Base-by-base conservation (phyloP, 2,113 vertebrate species). In the Phaethornis superciliosus region DNA sequence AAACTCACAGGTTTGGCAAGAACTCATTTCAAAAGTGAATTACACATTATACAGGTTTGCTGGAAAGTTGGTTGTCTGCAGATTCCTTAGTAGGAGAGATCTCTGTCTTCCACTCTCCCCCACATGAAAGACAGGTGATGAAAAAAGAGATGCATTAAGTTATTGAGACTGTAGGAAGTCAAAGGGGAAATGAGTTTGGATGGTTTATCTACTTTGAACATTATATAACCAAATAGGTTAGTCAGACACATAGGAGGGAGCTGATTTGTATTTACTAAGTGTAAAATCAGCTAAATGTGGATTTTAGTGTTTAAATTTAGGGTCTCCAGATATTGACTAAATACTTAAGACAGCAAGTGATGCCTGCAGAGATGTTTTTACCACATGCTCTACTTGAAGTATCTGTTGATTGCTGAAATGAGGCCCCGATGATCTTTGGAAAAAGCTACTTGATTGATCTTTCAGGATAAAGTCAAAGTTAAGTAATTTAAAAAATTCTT, bases 181-280 rank as follows among this genome's bases (percentile, higher is more conserved):
- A 83, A 77, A 75, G 80, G 42, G 76, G 80, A 95, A 95, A 76
- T 97, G 22, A 85, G 52, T 94, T 95, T 2, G 6, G 52, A 64
- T 75, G 49, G 27, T 83, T 90, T 94, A 81, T 86, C 32, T 84
- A 6, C 56, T n/a, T 78, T 37, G 15, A 86, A 20, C 8, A 7
- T 86, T 90, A 37, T 64, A 10, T 65, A 79, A 78, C 20, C 75
- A 40, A 85, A 44, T 21, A 56, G 51, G 65, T 55, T 4, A 1
- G 69, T 62, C 60, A 72, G 17, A 35, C 7, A 8, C 49, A n/a
- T 68, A 47, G 90, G 44, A 75, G 44, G 23, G 47, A 91, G 16
- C 10, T 49, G 32, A 52, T 91, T 69, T 64, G 21, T 82, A 52
- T 64, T 88, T 64, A 46, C 13, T 56, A 7, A 42, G 90, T 67